phyloP scores from a whole-genome alignment of 2,797 vertebrate species.

The Catamblyrhynchus diadema region DNA sequence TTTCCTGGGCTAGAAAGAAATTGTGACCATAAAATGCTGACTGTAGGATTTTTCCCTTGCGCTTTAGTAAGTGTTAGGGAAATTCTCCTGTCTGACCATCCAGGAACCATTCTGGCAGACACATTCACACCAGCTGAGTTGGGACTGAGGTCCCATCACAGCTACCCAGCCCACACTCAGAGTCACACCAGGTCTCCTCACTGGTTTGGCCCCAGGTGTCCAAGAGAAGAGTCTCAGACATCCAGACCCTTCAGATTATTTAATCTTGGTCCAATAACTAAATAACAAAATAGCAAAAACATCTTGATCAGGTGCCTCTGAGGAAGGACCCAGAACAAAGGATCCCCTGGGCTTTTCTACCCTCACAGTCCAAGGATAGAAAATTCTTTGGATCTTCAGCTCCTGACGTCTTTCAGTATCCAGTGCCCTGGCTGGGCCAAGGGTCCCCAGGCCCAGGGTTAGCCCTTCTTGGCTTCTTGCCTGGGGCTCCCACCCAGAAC shows the following conservation, averaged over 20 bases:
- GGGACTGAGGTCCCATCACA: fast-evolving
- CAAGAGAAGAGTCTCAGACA: background rate
- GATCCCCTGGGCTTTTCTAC: background rate
- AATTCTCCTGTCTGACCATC: background rate
- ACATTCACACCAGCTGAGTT: too few relatives aligned
- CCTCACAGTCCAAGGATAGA: background rate
- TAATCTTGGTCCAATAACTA: background rate
- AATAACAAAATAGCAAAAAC: background rate
- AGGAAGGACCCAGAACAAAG: background rate
- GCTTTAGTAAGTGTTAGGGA: background rate
- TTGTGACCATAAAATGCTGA: fast-evolving
- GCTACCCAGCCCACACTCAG: too few relatives aligned
- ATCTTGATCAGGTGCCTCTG: background rate
- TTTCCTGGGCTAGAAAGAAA: background rate
- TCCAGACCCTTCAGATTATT: background rate
- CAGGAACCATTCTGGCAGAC: background rate
- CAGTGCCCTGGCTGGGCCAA: fast-evolving
- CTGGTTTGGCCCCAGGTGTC: fast-evolving
- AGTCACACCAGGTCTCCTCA: too few relatives aligned
- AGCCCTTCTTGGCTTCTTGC: fast-evolving
- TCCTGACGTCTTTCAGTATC: fast-evolving
- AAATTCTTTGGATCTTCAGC: background rate
- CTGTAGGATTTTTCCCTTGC: background rate
- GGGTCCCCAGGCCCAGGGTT: fast-evolving
- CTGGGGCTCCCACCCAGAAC: too few relatives aligned